These are phyloP conservation scores for Drosophila mayaguana DNA, from an alignment of 2,888 invertebrate species.

Conservation along the genomic window DNA sequence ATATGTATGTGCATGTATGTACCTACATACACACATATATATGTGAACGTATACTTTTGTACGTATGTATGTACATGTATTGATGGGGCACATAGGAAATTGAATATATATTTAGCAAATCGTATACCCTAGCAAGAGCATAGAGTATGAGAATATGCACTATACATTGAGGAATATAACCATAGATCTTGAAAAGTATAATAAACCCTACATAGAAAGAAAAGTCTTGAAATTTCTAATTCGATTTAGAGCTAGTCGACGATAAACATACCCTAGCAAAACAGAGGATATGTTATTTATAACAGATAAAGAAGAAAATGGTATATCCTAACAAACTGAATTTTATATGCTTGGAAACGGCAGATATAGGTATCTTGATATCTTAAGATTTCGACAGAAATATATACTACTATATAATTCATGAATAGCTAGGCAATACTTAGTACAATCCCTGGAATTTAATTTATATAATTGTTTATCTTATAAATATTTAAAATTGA, in stretches of 20 bases:
- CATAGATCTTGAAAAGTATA: neutral
- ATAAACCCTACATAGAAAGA: no score
- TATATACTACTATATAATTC: neutral
- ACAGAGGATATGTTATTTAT: no score
- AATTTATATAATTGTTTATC: no score
- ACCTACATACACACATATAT: neutral
- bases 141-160: neutral
- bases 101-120: neutral
- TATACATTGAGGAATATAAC: neutral
- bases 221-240: no score
- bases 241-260: no score
- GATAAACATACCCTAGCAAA: no score
- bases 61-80: slow-evolving; percentile 1
- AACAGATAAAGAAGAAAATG: no score
- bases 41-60: neutral
- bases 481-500: no score
- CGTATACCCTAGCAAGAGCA: neutral
- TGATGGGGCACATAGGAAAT: slow-evolving; percentile 4
- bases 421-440: no score
- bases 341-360: no score
- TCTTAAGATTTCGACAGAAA: neutral
- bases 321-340: no score
- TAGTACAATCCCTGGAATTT: no score
- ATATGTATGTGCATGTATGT: neutral
- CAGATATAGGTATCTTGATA: neutral